A percentile compares a stretch with the other conserved stretches of the same genome.
Evolutionary conservation across 2,797 vertebrate genomes (phyloP).

Genomic region (Sebastolobus alascanus): DNA sequence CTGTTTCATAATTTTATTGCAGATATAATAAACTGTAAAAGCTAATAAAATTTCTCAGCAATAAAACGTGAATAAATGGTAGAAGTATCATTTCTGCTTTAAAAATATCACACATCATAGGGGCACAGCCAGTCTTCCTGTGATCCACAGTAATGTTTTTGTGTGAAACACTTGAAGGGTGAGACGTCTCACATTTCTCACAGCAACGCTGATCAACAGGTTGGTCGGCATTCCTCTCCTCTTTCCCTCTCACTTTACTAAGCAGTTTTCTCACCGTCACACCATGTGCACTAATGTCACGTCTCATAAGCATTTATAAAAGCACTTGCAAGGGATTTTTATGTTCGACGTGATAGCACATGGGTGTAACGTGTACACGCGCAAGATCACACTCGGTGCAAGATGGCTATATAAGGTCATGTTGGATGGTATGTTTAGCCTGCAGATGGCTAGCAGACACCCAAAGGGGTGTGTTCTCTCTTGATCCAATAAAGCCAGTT

Average conservation of each 20-base stretch:
- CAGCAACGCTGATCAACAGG: constrained; percentile 59
- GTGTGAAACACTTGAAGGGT: constrained; percentile 34
- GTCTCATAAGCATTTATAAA: constrained; percentile 16
- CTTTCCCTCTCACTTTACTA: constrained; percentile 14
- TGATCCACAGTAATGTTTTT: constrained; percentile 41
- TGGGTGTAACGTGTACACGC: background rate
- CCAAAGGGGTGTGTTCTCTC: background rate
- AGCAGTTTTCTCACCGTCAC: constrained; percentile 55
- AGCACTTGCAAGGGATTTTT: background rate
- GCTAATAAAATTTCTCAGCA: background rate
- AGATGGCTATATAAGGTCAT: constrained; percentile 53
- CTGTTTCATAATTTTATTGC: background rate
- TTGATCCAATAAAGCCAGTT: constrained; percentile 7
- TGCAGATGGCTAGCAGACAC: background rate
- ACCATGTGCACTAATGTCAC: constrained; percentile 25
- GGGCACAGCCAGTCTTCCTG: background rate
- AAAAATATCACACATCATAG: background rate
- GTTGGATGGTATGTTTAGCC: background rate
- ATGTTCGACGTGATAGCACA: background rate
- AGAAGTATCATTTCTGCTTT: background rate
- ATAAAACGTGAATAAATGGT: background rate
- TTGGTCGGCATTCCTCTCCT: constrained; percentile 57
- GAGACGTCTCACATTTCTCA: constrained; percentile 25
- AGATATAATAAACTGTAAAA: background rate
- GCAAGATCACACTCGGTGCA: background rate